Conservation (phyloP, 2,113 vertebrate genomes). For the Pachypanchax playfairii region DNA sequence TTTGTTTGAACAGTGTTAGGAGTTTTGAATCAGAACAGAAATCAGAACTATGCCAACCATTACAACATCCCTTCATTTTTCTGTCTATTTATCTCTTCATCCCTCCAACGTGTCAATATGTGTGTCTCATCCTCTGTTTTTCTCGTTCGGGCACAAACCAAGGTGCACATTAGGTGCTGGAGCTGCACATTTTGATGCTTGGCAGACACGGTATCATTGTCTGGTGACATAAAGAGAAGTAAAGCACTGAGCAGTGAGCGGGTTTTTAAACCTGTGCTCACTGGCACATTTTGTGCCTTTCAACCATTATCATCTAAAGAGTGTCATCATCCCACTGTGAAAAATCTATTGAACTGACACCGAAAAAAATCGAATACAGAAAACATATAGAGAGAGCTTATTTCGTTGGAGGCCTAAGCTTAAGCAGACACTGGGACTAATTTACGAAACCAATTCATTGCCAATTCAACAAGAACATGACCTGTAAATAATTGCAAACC, state of each 20-base stretch:
- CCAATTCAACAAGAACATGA: conserved; percentile 79
- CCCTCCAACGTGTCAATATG: conserved; percentile 40
- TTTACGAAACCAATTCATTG: conserved; percentile 79
- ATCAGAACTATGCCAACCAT: conserved; percentile 47
- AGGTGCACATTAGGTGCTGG: conserved; percentile 65
- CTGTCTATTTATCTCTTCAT: conserved; percentile 35
- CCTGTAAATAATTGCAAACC: conserved; percentile 83
- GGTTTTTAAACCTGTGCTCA: conserved; percentile 67
- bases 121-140: conserved; percentile 37
- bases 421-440: conserved; percentile 77
- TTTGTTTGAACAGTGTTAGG: conserved; percentile 39
- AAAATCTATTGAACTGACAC: too few species aligned
- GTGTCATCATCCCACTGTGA: conserved; percentile 59
- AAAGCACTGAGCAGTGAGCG: conserved; percentile 65
- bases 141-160: conserved; percentile 60
- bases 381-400: conserved; percentile 49
- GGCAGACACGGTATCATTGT: conserved; percentile 71
- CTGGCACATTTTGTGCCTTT: conserved; percentile 66
- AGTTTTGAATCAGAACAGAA: conserved; percentile 41
- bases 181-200: conserved; percentile 71
- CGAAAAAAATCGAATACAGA: conserved; percentile 42
- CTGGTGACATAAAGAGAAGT: conserved; percentile 71
- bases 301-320: conserved; percentile 70
- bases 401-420: conserved; percentile 76
- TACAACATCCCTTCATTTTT: conserved; percentile 45